Base-by-base conservation (phyloP, 2,888 invertebrate species). In the Pelosia muscerda region DNA sequence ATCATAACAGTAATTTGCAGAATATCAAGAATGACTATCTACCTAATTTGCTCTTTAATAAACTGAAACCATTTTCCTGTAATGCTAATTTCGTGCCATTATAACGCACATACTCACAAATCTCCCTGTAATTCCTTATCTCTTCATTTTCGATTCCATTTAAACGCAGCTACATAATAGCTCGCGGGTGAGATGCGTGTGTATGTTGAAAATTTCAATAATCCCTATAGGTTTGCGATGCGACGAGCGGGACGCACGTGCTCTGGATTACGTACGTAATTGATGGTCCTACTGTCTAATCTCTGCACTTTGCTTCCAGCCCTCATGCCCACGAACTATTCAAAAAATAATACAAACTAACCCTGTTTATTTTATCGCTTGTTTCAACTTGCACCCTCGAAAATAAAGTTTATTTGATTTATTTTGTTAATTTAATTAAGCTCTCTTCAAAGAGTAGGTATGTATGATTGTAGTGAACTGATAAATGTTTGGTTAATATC, bases 241-340 rank as follows among this genome's bases (percentile, higher is more conserved):
- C 86, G 86, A 85, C 82, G 86, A 86, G 86, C 88, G 81, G 84
- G 74, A 86, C 91, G 92, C 94, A 93, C 94, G 93, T 91, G 93
- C 82, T 84, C 81, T 85, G 94, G 94, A 91, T 94, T 94, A 94
- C 86, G 77, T 55, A 15, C 81, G 89, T 93, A 94, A 94, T 94
- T 93, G 93, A 94, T 94, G 94, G 91, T 87, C 85, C 84, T 88
- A 82, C 84, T 86, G 88, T 89, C 92, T 94, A 94, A 94, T 93
- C 94, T 93, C 89, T 90, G 91, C 93, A 91, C 92, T 93, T 90
- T 90, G 89, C 88, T 89, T 83, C 75, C 79, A 61, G 57, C 63
- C 65, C 75, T 67, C 65, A 65, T 65, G 67, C 62, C 70, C 69
- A 75, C 67, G 63, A 65, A 59, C 68, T 71, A 57, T 74, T 70